Evolutionary conservation across 2,113 vertebrate species (phyloP), one percentile per base, ranked within the genome.

Genomic region (Nyctibius bracteatus): DNA sequence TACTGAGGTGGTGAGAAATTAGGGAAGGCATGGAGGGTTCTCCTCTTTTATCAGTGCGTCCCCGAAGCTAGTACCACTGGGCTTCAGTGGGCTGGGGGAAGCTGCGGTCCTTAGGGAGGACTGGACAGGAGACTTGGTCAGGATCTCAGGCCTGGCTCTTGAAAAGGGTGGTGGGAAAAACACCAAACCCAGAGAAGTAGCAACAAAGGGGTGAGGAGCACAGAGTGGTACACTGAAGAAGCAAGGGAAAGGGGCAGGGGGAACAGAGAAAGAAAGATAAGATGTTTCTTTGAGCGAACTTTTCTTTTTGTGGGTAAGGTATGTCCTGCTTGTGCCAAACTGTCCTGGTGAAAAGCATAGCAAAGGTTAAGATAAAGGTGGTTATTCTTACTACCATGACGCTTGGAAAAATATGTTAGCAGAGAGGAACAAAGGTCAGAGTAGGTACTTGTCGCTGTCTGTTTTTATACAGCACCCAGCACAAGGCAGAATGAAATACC

Each of bases 51-150:
- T 21, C 31, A 9, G 5, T 71, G 37, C 18, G 12, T 87, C 14
- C 47, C 43, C 2, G 2, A 39, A 63, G 39, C 33, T 55, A 20
- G 23, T 39, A 12, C 19, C 0, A 1, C 14, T 4, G 9, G 6
- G 6, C 58, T 72, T 86, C 3, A 0, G 9, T 58, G 37, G 13
- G 12, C 43, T 2, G 6, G 10, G 14, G 25, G 8, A 57, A 73
- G 9, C 27, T 59, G 33, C 0, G 3, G 18, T 55, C 39, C 27
- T 10, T 17, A 23, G 14, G 51, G 14, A 47, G 20, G 25, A 33
- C 30, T 37, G 46, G 12, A 30, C 16, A 47, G 22, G 44, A 63
- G 27, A 84, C 15, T 24, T 43, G 30, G 41, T 41, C 28, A 18
- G 39, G 4, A 55, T 63, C 23, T 59, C 15, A 14, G 39, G 30